Evolutionary conservation across 2,888 invertebrate species (phyloP), one percentile per base, ranked within the genome.

Genomic region (Electrophaes corylata): DNA sequence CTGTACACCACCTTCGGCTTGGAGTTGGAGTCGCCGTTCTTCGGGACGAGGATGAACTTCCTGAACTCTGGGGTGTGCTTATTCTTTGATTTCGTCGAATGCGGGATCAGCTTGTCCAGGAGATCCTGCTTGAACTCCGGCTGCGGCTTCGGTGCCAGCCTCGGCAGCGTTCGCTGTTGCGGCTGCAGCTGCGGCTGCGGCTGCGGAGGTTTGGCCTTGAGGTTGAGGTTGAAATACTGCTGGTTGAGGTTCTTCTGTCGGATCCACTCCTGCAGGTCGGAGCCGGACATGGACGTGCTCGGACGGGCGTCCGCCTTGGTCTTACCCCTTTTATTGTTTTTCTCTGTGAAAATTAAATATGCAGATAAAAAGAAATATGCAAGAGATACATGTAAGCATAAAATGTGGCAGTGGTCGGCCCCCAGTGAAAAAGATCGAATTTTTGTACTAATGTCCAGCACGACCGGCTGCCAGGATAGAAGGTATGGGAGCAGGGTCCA

Each of bases 181-280:
- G 23, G 3, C 6, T 26, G 23, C 8, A 6, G 20, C 5, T 2
- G 0, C 33, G 46, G 35, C 19, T n/a, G 12, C 16, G 18, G 39
- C 4, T 5, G 44, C 1, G 23, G 14, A 14, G 48, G 48, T 8
- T 44, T 47, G 11, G 20, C 18, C 20, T 57, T 65, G 1, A 65
- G 60, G 47, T 66, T 65, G n/a, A 70, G 40, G 52, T 65, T 53
- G 57, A 69, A 70, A 60, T 64, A 66, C 29, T 67, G 47, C 0
- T 59, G 60, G 39, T 57, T 62, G 20, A 67, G 12, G 14, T 55
- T 62, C 57, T 70, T 70, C 56, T 70, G 66, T 0, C 69, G 58
- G 40, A 61, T 59, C 70, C 70, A 70, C 41, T 70, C 70, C 39
- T 54, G 40, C 16, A 65, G 40, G 3, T 56, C 6, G 26, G 20